Base-by-base conservation (phyloP, 2,888 invertebrate species). In the Pherbina coryleti region DNA sequence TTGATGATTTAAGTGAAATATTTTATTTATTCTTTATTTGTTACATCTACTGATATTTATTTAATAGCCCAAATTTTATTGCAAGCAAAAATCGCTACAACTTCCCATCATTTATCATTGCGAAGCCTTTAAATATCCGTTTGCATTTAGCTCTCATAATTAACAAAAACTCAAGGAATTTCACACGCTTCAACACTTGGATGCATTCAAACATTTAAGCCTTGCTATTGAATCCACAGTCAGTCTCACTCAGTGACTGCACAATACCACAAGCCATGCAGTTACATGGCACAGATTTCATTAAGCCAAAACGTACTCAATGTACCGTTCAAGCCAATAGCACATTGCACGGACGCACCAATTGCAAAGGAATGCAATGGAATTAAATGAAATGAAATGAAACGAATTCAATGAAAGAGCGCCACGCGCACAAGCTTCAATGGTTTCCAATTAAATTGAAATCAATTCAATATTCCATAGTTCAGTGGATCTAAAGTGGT, bases 401-500 rank as follows among this genome's bases (percentile, higher is more conserved):
- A 28, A 31, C 44, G 51, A 53, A 31, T n/a, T 14, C 14, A 28
- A 31, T 8, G 37, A 57, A 62, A 34, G 22, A 69, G 37, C 55
- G 60, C 66, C 62, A 37, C 37, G 34, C 66, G 66, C 76, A 62
- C 55, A 79, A 78, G 66, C 80, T 81, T 80, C 80, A 80, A 81
- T 83, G 81, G 81, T 80, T 83, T 81, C 81, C 81, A 82, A 83
- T 83, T 83, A 81, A 83, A 83, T 83, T 85, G 87, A 86, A 85
- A 87, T 85, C 88, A 87, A 87, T 86, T 85, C 87, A 83, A 88
- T 87, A 88, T 87, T 84, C 86, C 85, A 85, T 87, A 85, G 87
- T 85, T 87, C 87, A 87, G 83, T 85, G 87, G 85, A 86, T 87
- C 86, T 86, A 86, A 88, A 88, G 86, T 88, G 87, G 86, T 87